Conservation (phyloP, 1,140 invertebrate species). For the Teleopsis dalmanni region DNA sequence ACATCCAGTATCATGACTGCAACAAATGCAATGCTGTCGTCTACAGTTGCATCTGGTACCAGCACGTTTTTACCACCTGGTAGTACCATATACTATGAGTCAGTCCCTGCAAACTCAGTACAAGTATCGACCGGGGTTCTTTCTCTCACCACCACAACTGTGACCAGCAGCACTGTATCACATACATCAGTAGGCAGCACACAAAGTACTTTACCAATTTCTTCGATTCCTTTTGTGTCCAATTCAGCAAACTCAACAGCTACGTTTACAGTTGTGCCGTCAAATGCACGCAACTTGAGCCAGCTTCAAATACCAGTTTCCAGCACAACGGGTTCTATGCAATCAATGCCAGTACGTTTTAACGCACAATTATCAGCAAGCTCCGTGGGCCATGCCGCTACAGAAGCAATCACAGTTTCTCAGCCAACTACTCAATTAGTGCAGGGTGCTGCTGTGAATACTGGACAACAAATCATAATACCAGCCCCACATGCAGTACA, state of each 20-base stretch:
- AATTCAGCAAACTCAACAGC: conserved; percentile 27
- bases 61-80: conserved; percentile 16
- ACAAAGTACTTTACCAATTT: conserved; percentile 26
- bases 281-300: conserved; percentile 27
- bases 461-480: conserved; percentile 11
- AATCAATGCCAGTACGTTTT: conserved; percentile 19
- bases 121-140: conserved; percentile 35
- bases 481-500: conserved; percentile 7
- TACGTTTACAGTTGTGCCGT: conserved; percentile 38
- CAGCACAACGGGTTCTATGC: conserved; percentile 8
- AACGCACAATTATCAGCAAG: conserved; percentile 9
- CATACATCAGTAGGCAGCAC: conserved; percentile 15
- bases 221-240: conserved; percentile 30
- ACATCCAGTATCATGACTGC: neutral
- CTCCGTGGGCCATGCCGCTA: neutral
- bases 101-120: conserved; percentile 28
- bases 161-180: conserved; percentile 32
- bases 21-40: conserved; percentile 24
- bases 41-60: conserved; percentile 16
- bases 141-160: conserved; percentile 34
- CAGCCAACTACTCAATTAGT: conserved; percentile 8
- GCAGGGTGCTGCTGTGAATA: neutral
- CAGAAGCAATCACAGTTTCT: conserved; percentile 7
- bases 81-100: conserved; percentile 41
- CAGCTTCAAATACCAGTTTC: conserved; percentile 22